Evolutionary conservation across 2,888 invertebrate species (phyloP).

Genomic region (Metacarcinus magister): DNA sequence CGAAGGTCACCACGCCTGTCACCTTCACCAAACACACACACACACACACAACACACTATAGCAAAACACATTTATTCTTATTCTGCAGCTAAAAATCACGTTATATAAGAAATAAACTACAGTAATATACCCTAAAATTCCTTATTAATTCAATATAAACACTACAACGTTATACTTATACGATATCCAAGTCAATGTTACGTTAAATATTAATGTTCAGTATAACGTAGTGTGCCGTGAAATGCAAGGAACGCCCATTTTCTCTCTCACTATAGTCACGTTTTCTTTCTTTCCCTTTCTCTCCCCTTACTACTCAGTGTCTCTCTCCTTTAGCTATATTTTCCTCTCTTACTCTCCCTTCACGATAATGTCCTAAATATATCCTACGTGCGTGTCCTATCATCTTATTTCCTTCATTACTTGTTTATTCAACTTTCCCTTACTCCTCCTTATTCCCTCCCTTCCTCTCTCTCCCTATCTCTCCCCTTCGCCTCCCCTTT

Average conservation of each 20-base stretch:
- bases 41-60: no score
- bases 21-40: no score
- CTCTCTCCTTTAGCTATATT: background rate
- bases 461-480: background rate
- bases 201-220: background rate
- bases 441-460: background rate
- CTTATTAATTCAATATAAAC: background rate
- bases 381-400: no score
- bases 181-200: background rate
- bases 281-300: background rate
- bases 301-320: background rate
- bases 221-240: background rate
- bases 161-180: background rate
- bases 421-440: no score
- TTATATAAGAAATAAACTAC: no score
- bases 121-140: no score
- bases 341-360: slow-evolving; percentile 7
- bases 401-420: no score
- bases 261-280: background rate
- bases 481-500: background rate
- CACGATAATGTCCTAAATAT: no score
- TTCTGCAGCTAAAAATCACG: no score
- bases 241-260: background rate
- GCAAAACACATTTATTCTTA: no score
- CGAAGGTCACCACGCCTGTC: no score